Conservation (phyloP, 2,113 vertebrate species). For the Neolamprologus longior region DNA sequence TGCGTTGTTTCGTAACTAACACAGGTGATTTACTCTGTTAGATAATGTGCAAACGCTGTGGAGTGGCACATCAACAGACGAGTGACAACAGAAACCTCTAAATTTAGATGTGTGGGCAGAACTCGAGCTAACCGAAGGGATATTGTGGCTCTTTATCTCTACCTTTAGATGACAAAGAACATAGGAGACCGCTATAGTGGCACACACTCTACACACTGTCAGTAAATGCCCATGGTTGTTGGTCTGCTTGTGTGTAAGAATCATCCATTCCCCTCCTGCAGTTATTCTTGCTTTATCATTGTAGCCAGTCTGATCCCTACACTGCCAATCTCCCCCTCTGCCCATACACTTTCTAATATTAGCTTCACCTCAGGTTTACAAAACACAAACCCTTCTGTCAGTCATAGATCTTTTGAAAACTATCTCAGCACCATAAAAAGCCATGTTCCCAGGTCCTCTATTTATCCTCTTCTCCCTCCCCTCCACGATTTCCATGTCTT, state of each 20-base stretch:
- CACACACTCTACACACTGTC: not conserved
- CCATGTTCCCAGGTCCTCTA: constrained; percentile 40
- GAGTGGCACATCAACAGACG: not conserved
- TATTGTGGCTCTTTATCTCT: not conserved
- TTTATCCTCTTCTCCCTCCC: constrained; percentile 42
- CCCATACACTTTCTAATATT: constrained; percentile 52
- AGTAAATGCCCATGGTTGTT: not conserved
- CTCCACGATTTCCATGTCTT: constrained; percentile 53
- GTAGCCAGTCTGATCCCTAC: not conserved
- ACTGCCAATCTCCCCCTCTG: not conserved
- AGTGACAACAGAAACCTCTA: not conserved
- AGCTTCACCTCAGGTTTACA: constrained; percentile 56
- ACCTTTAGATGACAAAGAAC: not conserved
- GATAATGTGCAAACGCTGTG: not conserved
- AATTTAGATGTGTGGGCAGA: not conserved
- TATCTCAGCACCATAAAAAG: constrained; percentile 64
- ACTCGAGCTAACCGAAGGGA: not conserved
- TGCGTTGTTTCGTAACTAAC: constrained; percentile 1
- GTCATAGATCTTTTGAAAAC: constrained; percentile 25
- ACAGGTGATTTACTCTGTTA: constrained; percentile 15
- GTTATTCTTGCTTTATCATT: not conserved
- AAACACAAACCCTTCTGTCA: constrained; percentile 43
- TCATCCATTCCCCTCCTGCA: not conserved
- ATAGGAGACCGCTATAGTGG: not conserved
- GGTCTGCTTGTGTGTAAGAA: not conserved